Base-by-base conservation (phyloP, 2,113 vertebrate genomes). In the Notiomystis cincta region DNA sequence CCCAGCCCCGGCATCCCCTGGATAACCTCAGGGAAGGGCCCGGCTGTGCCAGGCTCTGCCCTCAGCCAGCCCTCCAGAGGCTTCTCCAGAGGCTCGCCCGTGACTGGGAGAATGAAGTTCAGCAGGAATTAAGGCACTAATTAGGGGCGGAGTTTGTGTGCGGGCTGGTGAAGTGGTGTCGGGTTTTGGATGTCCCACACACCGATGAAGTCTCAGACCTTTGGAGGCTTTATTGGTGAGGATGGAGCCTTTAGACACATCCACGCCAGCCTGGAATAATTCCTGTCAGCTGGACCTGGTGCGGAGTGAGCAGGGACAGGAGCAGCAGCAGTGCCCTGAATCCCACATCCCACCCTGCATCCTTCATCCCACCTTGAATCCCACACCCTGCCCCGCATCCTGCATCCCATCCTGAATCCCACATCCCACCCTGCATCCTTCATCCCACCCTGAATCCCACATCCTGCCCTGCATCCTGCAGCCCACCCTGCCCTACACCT, bases 101-200 rank as follows among this genome's bases (percentile, higher is more conserved):
- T 2, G 54, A 38, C 33, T 5, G 72, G 33, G 64, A 23, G 64
- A 77, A 15, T 0, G 48, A 28, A 76, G 44, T 53, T 72, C 53
- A 13, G 58, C 48, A 28, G 62, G 40, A 54, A 72, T 67, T 37
- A 67, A 25, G 47, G 35, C 27, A 18, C 4, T 27, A 3, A 21
- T 35, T 3, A 13, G 6, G 76, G 1, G 5, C 7, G 23, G 84
- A 10, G 44, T 75, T 47, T 48, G 57, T 6, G 62, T 4, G 57
- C 77, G 8, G 84, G 3, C n/a, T 15, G 50, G 33, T 12, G 90
- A 51, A 25, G 76, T 2, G 2, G 0, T 1, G 8, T 13, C 0
- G 0, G 0, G 16, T 33, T 72, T 33, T 11, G n/a, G 44, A 6
- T 16, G 53, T 20, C 0, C 6, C 51, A 5, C 21, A 1, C 2